Evolutionary conservation across 2,888 invertebrate species (phyloP).

Genomic region (Brassicogethes aeneus): DNA sequence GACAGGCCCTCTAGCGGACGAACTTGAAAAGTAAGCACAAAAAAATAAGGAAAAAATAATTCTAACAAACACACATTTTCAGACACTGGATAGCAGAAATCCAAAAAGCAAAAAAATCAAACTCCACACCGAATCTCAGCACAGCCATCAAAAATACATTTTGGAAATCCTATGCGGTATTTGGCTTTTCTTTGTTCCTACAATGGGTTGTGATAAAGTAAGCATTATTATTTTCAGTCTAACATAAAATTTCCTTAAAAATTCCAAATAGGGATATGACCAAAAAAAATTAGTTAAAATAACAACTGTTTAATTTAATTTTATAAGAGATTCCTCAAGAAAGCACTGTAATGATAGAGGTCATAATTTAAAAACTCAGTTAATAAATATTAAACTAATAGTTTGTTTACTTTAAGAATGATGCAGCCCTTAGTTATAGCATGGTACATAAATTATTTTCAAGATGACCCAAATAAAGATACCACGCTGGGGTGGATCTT

Average conservation of each 20-base stretch:
- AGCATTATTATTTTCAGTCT: too few species aligned
- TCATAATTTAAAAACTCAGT: too few species aligned
- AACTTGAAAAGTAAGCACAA: conserved; percentile 53
- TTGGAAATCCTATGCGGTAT: conserved; percentile 49
- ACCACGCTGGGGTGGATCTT: conserved; percentile 55
- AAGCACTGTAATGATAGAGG: too few species aligned
- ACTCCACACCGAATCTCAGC: conserved; percentile 50
- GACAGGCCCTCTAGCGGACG: conserved; percentile 57
- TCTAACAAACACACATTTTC: too few species aligned
- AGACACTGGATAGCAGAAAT: conserved; percentile 55
- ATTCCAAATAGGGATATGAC: too few species aligned
- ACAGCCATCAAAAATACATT: conserved; percentile 53
- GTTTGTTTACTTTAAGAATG: conserved; percentile 45
- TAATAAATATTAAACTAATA: too few species aligned
- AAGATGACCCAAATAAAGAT: conserved; percentile 41
- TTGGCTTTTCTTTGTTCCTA: conserved; percentile 50
- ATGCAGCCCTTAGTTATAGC: conserved; percentile 53
- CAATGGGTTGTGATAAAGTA: conserved; percentile 52
- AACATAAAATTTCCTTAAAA: too few species aligned
- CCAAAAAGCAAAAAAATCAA: conserved; percentile 40
- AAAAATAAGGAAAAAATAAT: too few species aligned
- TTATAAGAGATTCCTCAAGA: too few species aligned
- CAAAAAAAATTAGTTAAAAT: too few species aligned
- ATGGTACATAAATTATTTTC: conserved; percentile 55
- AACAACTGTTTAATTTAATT: too few species aligned